Evolutionary conservation across 2,888 invertebrate genomes (phyloP).

Genomic region (Oeneis ivallda): DNA sequence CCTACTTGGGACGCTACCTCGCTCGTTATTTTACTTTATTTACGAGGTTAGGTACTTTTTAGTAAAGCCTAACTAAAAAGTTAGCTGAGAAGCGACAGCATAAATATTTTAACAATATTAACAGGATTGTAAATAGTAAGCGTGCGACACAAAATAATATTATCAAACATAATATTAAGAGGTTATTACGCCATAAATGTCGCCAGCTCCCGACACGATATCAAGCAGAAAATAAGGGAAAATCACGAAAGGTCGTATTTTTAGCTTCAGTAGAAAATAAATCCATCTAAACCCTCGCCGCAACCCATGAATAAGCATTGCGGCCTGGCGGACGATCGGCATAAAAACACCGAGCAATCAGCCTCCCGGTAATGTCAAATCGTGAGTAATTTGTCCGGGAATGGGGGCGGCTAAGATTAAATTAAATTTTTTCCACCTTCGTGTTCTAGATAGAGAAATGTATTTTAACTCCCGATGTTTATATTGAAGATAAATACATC

Average conservation of each 20-base stretch:
- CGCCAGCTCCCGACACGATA: conserved; percentile 17
- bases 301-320: conserved; percentile 65
- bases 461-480: neutral
- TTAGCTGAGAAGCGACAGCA: neutral
- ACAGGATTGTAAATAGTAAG: neutral
- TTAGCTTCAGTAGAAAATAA: conserved; percentile 63
- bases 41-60: too few species aligned
- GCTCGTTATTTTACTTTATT: too few species aligned
- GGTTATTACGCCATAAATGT: conserved; percentile 39
- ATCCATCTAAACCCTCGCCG: conserved; percentile 61
- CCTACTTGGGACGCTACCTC: too few species aligned
- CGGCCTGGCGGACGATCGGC: conserved; percentile 57
- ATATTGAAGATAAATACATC: neutral
- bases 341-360: conserved; percentile 55
- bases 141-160: conserved; percentile 4
- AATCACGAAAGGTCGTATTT: conserved; percentile 60
- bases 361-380: conserved; percentile 36
- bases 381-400: conserved; percentile 14
- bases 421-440: conserved; percentile 4
- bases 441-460: neutral
- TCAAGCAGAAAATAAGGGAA: conserved; percentile 26
- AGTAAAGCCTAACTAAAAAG: too few species aligned
- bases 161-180: conserved; percentile 13
- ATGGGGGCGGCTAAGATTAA: neutral
- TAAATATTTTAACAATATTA: neutral